phyloP scores from a whole-genome alignment of 1,140 invertebrate species.

The Eulimnadia texana region DNA sequence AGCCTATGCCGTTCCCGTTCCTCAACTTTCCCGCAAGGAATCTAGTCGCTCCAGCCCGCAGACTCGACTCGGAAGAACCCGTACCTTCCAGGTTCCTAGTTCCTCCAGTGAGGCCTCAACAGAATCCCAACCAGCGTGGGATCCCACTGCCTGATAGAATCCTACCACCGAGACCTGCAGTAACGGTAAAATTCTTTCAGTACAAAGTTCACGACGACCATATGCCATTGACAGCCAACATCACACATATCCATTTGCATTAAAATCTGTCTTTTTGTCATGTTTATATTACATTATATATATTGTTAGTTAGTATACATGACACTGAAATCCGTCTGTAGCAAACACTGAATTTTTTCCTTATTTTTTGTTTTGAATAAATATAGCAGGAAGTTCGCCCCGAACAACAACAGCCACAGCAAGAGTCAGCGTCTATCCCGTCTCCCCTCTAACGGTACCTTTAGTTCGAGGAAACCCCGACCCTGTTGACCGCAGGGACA shows the following conservation, averaged over 20 bases:
- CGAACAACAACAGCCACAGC: neutral
- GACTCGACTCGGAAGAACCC: neutral
- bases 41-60: neutral
- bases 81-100: neutral
- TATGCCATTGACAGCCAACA: no score
- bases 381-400: neutral
- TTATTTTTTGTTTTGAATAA: neutral
- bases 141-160: neutral
- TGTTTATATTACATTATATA: no score
- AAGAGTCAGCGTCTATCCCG: neutral
- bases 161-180: neutral
- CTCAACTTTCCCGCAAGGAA: neutral
- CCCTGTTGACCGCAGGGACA: neutral
- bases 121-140: neutral
- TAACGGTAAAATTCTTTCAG: no score
- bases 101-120: neutral
- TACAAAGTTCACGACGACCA: no score
- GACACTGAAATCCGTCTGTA: no score
- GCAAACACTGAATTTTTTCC: no score
- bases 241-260: no score
- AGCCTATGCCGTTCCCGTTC: neutral
- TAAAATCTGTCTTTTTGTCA: no score
- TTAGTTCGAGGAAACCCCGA: neutral
- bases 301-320: no score
- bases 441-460: neutral